phyloP scores from a whole-genome alignment of 2,797 vertebrate species.

The Spea hammondii region DNA sequence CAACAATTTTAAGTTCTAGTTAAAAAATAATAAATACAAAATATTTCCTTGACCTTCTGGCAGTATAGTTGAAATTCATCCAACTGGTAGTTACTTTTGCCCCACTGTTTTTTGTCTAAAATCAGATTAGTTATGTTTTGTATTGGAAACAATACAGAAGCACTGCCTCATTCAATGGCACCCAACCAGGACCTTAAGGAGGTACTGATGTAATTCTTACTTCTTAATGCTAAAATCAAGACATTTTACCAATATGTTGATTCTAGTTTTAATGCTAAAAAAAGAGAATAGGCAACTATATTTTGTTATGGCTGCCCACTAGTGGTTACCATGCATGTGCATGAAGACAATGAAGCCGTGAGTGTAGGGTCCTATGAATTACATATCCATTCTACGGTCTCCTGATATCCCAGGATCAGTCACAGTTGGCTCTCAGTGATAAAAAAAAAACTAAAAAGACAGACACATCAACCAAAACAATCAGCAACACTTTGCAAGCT shows the following conservation, averaged over 20 bases:
- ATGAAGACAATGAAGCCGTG: no score
- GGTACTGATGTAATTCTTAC: neutral
- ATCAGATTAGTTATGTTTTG: neutral
- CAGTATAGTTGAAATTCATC: constrained; percentile 16
- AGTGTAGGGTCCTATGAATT: neutral
- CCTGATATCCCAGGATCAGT: neutral
- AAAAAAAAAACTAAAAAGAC: neutral
- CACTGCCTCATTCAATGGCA: neutral
- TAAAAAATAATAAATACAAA: constrained; percentile 26
- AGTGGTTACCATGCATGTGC: no score
- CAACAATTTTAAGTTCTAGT: constrained; percentile 11
- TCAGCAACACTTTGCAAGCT: neutral
- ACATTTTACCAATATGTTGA: no score
- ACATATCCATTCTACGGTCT: neutral
- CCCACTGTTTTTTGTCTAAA: neutral
- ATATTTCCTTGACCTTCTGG: constrained; percentile 9
- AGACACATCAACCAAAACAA: constrained; percentile 23
- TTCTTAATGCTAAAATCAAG: no score
- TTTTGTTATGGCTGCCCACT: no score
- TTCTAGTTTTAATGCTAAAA: no score
- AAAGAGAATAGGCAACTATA: no score
- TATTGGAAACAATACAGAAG: neutral
- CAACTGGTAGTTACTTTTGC: neutral
- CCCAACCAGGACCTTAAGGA: neutral
- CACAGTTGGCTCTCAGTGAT: neutral